These are phyloP conservation scores for Drosophila vallismaia DNA, from an alignment of 2,888 invertebrate species.

Conservation along the genomic window DNA sequence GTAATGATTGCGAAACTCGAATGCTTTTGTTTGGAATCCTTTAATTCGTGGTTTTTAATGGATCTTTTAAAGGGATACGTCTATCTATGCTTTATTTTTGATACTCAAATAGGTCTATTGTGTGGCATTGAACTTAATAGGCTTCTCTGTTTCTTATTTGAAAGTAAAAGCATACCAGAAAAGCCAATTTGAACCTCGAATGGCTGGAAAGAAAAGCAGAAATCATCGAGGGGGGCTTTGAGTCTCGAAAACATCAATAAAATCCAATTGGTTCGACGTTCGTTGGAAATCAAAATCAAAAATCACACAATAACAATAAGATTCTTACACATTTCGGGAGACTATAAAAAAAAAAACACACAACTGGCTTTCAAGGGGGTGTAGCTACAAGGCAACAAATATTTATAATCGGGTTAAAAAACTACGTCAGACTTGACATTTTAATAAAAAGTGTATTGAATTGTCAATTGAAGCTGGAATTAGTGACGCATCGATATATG, in stretches of 20 bases:
- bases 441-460: constrained; percentile 64
- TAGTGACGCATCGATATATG: neutral
- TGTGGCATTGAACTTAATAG: neutral
- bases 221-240: neutral
- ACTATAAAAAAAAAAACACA: neutral
- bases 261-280: neutral
- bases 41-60: neutral
- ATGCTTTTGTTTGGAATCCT: neutral
- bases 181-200: neutral
- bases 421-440: constrained; percentile 57
- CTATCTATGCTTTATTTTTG: too few relatives aligned
- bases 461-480: constrained; percentile 58
- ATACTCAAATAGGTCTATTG: neutral
- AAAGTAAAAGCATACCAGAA: neutral
- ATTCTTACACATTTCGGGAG: neutral
- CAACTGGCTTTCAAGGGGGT: neutral
- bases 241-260: neutral
- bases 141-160: neutral
- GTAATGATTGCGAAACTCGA: neutral
- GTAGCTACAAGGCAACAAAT: constrained; percentile 39
- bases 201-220: neutral
- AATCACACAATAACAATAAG: neutral
- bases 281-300: neutral
- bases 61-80: neutral
- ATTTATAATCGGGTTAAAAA: constrained; percentile 70